Conservation (phyloP, 2,888 invertebrate species). For the Serripes groenlandicus region DNA sequence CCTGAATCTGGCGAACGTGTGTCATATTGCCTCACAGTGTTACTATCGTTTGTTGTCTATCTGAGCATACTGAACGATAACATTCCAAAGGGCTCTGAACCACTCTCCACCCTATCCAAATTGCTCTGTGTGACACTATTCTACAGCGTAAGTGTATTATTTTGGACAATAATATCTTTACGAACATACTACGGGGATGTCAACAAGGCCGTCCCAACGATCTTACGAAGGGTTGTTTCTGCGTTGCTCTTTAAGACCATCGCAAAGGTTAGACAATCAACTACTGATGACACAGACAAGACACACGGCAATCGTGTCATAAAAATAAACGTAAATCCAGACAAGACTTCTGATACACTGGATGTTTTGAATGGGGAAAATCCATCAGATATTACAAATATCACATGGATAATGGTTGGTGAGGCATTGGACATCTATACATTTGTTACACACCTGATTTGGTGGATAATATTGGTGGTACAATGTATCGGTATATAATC, state of each 20-base stretch:
- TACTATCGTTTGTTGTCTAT: constrained; percentile 43
- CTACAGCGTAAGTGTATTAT: constrained; percentile 36
- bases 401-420: neutral
- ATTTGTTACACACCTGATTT: neutral
- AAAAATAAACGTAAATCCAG: neutral
- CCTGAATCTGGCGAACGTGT: constrained; percentile 40
- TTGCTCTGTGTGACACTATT: constrained; percentile 26
- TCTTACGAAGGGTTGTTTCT: neutral
- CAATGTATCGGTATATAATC: no score
- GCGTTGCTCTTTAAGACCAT: neutral
- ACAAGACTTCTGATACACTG: no score
- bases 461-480: neutral
- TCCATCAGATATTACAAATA: neutral
- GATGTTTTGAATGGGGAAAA: neutral
- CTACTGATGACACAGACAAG: neutral
- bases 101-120: constrained; percentile 19
- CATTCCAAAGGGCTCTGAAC: constrained; percentile 45
- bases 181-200: constrained; percentile 1
- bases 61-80: constrained; percentile 48
- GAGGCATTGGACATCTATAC: neutral
- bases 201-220: constrained; percentile 14
- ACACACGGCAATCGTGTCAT: neutral
- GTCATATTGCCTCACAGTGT: constrained; percentile 34
- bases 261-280: no score
- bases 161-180: constrained; percentile 27